A percentile compares a stretch with the other conserved stretches of the same genome.
Conservation (phyloP, 92 coral and sea anemone genomes). For the Umimayanthus kanabou region DNA sequence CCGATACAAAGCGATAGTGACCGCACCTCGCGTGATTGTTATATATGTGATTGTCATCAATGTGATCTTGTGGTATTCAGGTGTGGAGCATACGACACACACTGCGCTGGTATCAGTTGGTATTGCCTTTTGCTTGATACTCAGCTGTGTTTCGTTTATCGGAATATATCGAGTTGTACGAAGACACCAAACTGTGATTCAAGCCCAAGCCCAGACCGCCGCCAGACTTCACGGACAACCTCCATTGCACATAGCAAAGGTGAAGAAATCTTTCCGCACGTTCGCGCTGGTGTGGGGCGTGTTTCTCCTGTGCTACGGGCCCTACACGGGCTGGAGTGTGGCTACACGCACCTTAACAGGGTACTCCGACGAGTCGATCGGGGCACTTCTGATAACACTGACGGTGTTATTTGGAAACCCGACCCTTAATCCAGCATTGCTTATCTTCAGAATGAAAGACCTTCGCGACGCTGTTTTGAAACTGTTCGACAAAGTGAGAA, state of each 20-base stretch:
- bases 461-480: background rate
- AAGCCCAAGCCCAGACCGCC: constrained; percentile 7
- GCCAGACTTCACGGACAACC: constrained; percentile 12
- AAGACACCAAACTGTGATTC: constrained; percentile 25
- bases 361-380: background rate
- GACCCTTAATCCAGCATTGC: background rate
- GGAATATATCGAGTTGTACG: constrained; percentile 18
- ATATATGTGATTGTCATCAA: no score
- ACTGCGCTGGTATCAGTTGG: no score
- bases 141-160: background rate
- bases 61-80: no score
- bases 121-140: background rate
- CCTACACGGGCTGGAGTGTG: background rate
- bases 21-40: background rate
- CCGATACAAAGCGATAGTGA: background rate
- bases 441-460: background rate
- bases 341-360: background rate
- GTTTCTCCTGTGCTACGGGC: background rate
- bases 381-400: background rate
- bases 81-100: no score
- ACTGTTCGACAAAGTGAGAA: background rate
- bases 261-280: background rate
- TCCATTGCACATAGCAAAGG: background rate
- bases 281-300: background rate
- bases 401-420: background rate